Percentiles rank a stretch among this genome's conserved stretches.
Evolutionary conservation across 2,888 invertebrate genomes (phyloP).

Genomic region (Clistopyga incitator): DNA sequence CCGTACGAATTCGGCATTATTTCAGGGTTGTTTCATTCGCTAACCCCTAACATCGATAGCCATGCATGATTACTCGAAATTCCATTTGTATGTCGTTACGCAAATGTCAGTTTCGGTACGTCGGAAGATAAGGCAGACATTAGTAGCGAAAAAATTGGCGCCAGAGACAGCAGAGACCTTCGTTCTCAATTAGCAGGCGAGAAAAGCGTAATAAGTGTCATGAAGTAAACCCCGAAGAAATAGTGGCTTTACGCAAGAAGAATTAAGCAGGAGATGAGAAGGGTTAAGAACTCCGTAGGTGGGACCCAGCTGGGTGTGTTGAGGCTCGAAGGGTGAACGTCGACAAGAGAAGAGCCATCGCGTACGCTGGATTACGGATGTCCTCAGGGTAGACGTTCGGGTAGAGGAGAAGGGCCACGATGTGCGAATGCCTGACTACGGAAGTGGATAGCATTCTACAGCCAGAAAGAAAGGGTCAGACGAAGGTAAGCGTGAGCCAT

Average conservation of each 20-base stretch:
- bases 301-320: background rate
- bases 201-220: conserved; percentile 5
- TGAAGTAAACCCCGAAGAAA: background rate
- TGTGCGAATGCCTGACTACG: conserved; percentile 2
- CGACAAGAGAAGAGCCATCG: conserved; percentile 1
- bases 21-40: too few relatives aligned
- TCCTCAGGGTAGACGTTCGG: background rate
- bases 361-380: background rate
- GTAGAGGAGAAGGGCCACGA: background rate
- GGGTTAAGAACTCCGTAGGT: background rate
- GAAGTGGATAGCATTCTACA: conserved; percentile 3
- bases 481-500: background rate
- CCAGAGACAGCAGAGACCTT: background rate
- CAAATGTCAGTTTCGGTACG: too few relatives aligned
- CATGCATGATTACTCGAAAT: too few relatives aligned
- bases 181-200: background rate
- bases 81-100: too few relatives aligned
- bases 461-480: background rate
- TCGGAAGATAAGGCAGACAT: background rate
- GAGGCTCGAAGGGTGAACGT: conserved; percentile 1
- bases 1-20: too few relatives aligned
- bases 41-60: too few relatives aligned
- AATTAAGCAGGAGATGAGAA: conserved; percentile 8
- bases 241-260: background rate
- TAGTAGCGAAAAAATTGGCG: background rate